Evolutionary conservation across 1,140 invertebrate species (phyloP).

Genomic region (Metopolophium dirhodum): DNA sequence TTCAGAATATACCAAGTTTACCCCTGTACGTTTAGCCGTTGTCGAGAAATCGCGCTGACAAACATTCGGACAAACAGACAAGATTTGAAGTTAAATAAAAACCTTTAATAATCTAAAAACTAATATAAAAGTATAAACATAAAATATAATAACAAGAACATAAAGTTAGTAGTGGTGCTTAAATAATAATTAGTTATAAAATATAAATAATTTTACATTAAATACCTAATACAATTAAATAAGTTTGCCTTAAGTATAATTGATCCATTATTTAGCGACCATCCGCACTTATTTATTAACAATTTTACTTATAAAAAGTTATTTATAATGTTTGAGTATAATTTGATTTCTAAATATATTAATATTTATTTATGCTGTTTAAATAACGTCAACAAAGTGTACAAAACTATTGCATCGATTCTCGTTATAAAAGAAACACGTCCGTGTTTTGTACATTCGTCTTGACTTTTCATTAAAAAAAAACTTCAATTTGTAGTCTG

Average conservation of each 20-base stretch:
- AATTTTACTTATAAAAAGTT: background rate
- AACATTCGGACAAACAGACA: too few relatives aligned
- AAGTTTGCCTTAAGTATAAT: background rate
- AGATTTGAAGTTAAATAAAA: too few relatives aligned
- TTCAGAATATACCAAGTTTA: too few relatives aligned
- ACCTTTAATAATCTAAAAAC: background rate
- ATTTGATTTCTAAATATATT: background rate
- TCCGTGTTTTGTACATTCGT: background rate
- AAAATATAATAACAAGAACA: background rate
- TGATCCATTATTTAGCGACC: background rate
- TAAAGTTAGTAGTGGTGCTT: background rate
- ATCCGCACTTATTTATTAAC: background rate
- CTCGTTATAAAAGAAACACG: background rate
- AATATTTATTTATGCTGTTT: background rate
- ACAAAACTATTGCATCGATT: background rate
- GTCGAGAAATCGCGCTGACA: too few relatives aligned
- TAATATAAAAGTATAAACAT: background rate
- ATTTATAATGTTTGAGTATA: background rate
- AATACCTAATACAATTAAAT: background rate
- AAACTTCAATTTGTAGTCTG: background rate
- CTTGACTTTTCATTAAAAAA: conserved; percentile 6
- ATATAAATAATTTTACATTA: background rate
- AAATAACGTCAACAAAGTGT: background rate
- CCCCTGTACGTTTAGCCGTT: too few relatives aligned
- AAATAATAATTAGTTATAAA: background rate